Base-by-base conservation (phyloP, 2,888 invertebrate species). In the Myathropa florea region DNA sequence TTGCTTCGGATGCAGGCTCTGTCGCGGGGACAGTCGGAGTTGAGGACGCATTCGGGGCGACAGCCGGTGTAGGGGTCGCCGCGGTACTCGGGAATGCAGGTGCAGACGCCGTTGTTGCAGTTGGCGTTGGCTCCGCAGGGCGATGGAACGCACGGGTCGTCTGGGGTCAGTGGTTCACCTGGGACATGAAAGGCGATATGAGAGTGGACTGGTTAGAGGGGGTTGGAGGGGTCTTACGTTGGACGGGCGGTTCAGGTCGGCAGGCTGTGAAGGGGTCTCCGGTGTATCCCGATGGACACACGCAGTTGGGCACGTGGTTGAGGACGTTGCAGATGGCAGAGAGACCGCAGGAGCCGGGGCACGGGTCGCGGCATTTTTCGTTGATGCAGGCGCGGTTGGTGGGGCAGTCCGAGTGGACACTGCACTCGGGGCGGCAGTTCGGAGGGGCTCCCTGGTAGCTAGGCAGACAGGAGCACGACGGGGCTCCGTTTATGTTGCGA, bases 1-100 rank as follows among this genome's bases (percentile, higher is more conserved):
- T 94, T 95, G 89, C 95, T 95, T 90, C 94, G 94, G 24, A 96
- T 94, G 91, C 96, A 97, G 64, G 96, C 95, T 91, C 94, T 95
- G 90, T 96, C 93, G 90, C 94, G 93, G 0, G 95, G 91, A 90
- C 96, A 97, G 90, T 97, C 96, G 3, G 94, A 94, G 90, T 96
- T 96, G 2, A 95, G 93, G 10, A 95, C 94, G 90, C 96, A 96
- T 93, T 96, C 96, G 0, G 96, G 96, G 80, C 95, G 94, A 90
- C 96, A 96, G 4, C 93, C 93, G 55, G 94, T 94, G 80, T 95
- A 95, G 7, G 96, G 96, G 90, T 96, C 95, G 30, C 96, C 96
- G 81, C 93, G 93, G 89, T 95, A 96, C 88, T 95, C 95, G 33
- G 93, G 90, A 36, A 95, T 89, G 91, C 96, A 96, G 24, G 94